Evolutionary conservation across 2,113 vertebrate species (phyloP), one percentile per base, ranked within the genome.

Genomic region (Pardalotus punctatus): DNA sequence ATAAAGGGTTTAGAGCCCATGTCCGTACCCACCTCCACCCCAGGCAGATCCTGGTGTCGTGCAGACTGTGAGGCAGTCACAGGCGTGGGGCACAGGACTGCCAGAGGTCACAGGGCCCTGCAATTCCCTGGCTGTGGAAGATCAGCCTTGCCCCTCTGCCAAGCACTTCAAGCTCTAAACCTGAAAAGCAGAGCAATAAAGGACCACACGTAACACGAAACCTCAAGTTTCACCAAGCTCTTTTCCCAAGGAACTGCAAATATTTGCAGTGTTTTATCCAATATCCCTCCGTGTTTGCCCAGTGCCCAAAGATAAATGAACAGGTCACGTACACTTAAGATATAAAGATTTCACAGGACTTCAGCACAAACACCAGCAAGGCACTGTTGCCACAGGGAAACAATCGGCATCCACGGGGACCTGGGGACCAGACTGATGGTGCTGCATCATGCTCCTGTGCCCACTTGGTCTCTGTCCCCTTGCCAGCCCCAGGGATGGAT

Each of bases 381-480:
- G 53, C 38, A 43, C 47, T 6, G 47, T 45, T 83, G 40, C 51
- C 81, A 78, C 40, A 14, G 60, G 33, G 40, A 29, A 60, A 56
- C 27, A 16, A 21, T 1, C 1, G 1, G 67, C 62, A 35, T 2
- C 67, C 9, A 0, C 10, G 11, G 24, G 45, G 35, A 50, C 48
- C 14, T 1, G 0, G 43, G 43, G 58, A 81, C 29, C 74, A 20
- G 47, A 8, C 20, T 23, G 54, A 11, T 1, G 0, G 31, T 10
- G 8, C 38, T 64, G 72, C 1, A 0, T 58, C 2, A 1, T 10
- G 54, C 9, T 42, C 67, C 48, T 0, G 0, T 23, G 17, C 25
- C 19, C n/a, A 2, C 12, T 21, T 43, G 50, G 43, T 23, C 27
- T 4, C 76, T 4, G 6, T 33, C 14, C 33, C 64, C 18, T 23